These are phyloP conservation scores for Rhea pennata DNA, from an alignment of 2,113 vertebrate genomes.

Conservation along the genomic window DNA sequence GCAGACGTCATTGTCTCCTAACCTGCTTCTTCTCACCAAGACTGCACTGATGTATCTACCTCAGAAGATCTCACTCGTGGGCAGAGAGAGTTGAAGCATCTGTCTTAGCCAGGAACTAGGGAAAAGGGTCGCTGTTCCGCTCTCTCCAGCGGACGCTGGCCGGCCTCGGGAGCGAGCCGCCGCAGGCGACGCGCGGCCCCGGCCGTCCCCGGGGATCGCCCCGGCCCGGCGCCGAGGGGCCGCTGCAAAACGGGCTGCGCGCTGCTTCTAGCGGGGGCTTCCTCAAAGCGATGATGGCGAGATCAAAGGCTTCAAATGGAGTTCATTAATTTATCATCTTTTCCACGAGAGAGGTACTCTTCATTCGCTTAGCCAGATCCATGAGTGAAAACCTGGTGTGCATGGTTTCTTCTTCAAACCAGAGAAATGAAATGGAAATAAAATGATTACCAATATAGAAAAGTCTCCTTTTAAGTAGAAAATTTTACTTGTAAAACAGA, in stretches of 20 bases:
- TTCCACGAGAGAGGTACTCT: not conserved
- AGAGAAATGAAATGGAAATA: not conserved
- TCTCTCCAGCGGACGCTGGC: conserved; percentile 24
- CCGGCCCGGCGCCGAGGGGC: not conserved
- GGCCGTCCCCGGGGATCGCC: not conserved
- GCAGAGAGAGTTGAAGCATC: not conserved
- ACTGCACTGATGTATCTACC: not conserved
- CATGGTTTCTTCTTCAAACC: not conserved
- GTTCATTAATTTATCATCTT: not conserved
- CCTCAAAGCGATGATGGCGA: not conserved
- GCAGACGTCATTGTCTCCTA: conserved; percentile 70
- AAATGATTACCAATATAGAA: not conserved
- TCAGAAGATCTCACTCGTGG: conserved; percentile 26
- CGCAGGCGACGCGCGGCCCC: not conserved
- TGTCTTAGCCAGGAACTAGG: not conserved
- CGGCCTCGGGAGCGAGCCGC: not conserved
- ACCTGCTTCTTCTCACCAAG: conserved; percentile 39
- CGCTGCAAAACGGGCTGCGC: not conserved
- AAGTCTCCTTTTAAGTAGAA: not conserved
- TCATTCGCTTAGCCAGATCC: not conserved
- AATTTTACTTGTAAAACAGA: not conserved
- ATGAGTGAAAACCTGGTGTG: not conserved
- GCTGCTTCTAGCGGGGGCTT: not conserved
- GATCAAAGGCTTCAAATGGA: not conserved
- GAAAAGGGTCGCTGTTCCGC: not conserved